Evolutionary conservation across 2,113 vertebrate species (phyloP).

Genomic region (Bungarus multicinctus): DNA sequence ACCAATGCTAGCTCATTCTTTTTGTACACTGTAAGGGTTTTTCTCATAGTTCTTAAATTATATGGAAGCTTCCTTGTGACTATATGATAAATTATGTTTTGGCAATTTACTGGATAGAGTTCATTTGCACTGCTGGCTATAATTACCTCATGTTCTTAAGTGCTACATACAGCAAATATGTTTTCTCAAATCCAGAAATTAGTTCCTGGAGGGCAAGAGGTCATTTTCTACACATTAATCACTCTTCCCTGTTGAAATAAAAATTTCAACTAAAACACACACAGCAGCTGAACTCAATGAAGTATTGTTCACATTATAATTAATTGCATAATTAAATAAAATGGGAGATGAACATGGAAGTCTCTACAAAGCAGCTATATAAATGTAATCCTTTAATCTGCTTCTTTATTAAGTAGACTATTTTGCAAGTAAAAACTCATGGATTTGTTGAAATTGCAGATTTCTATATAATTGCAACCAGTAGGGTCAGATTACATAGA

Average conservation of each 20-base stretch:
- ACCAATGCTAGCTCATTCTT: background rate
- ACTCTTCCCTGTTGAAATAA: background rate
- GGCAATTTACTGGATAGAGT: background rate
- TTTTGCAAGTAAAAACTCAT: background rate
- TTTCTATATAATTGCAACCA: background rate
- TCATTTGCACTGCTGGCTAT: background rate
- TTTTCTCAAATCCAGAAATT: conserved; percentile 14
- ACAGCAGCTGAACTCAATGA: conserved; percentile 1
- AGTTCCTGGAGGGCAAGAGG: background rate
- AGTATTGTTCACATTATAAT: conserved; percentile 7
- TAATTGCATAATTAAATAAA: conserved; percentile 15
- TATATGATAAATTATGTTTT: conserved; percentile 2
- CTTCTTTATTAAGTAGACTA: conserved; percentile 6
- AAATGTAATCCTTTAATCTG: background rate
- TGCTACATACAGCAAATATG: background rate
- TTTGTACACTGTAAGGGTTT: background rate
- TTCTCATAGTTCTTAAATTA: background rate
- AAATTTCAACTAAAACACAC: background rate
- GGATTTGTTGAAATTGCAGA: background rate
- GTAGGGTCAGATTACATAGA: background rate
- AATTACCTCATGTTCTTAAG: conserved; percentile 13
- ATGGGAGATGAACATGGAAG: background rate
- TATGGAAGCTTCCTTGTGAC: background rate
- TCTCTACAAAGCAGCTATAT: background rate
- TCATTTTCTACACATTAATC: conserved; percentile 16